phyloP scores from a whole-genome alignment of 1,140 invertebrate species.

The Eumeta japonica region DNA sequence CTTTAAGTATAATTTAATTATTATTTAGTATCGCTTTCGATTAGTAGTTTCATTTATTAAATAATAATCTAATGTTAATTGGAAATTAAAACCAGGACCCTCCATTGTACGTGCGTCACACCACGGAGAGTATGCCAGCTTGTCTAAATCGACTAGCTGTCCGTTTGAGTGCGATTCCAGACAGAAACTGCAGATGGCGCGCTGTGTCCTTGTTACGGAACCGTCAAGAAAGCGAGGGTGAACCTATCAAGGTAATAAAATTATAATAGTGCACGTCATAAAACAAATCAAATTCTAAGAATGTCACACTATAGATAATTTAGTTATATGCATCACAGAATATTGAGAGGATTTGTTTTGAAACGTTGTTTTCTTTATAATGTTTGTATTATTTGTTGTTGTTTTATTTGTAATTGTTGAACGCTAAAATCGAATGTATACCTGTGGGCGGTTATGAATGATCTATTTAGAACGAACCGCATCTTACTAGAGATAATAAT shows the following conservation, averaged over 20 bases:
- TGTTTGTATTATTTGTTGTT: no score
- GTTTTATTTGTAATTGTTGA: no score
- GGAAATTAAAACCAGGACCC: slow-evolving; percentile 29
- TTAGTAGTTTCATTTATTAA: neutral
- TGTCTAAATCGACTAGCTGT: slow-evolving; percentile 42
- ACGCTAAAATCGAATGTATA: no score
- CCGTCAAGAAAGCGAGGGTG: slow-evolving; percentile 33
- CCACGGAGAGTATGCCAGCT: slow-evolving; percentile 24
- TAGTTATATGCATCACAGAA: neutral
- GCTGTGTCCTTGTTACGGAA: slow-evolving; percentile 34
- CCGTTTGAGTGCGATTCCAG: slow-evolving; percentile 31
- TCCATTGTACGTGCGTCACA: slow-evolving; percentile 39
- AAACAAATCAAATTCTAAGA: no score
- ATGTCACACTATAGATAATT: no score
- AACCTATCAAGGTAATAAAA: slow-evolving; percentile 35
- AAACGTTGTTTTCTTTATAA: neutral
- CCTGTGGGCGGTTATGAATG: no score
- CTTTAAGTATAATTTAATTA: neutral
- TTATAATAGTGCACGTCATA: neutral
- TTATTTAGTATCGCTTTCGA: neutral
- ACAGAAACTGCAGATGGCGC: slow-evolving; percentile 42
- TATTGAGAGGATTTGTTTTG: neutral
- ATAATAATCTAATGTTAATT: neutral
- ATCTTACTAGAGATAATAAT: no score
- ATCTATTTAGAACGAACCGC: no score